Evolutionary conservation across 2,888 invertebrate genomes (phyloP).

Genomic region (Lycophotia porphyrea): DNA sequence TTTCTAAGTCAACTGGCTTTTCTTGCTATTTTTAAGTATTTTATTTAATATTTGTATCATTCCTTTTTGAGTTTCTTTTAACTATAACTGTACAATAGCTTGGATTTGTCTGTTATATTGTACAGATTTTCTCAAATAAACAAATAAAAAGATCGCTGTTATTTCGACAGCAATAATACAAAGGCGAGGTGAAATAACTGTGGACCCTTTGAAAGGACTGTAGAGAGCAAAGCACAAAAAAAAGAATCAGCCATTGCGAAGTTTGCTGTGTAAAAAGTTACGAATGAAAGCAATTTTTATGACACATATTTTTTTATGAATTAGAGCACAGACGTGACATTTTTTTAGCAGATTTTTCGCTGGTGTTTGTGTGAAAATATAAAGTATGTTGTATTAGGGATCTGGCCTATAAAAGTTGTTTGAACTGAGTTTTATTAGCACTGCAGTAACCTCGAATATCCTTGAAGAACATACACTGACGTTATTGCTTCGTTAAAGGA

Average conservation of each 20-base stretch:
- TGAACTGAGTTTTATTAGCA: neutral
- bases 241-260: conserved; percentile 32
- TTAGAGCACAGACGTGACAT: conserved; percentile 5
- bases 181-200: neutral
- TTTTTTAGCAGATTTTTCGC: conserved; percentile 1
- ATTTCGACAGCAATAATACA: neutral
- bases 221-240: conserved; percentile 31
- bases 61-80: no score
- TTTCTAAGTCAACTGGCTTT: no score
- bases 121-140: neutral
- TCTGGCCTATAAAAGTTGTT: neutral
- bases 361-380: conserved; percentile 4
- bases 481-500: neutral
- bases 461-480: neutral
- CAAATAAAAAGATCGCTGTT: neutral
- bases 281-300: conserved; percentile 35
- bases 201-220: neutral
- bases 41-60: no score
- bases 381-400: neutral
- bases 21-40: no score
- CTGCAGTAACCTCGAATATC: neutral
- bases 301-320: conserved; percentile 35
- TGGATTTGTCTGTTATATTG: neutral
- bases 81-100: neutral
- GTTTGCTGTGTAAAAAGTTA: conserved; percentile 51